Evolutionary conservation across 92 coral and sea anemone species (phyloP).

Genomic region (Actinernus sp.): DNA sequence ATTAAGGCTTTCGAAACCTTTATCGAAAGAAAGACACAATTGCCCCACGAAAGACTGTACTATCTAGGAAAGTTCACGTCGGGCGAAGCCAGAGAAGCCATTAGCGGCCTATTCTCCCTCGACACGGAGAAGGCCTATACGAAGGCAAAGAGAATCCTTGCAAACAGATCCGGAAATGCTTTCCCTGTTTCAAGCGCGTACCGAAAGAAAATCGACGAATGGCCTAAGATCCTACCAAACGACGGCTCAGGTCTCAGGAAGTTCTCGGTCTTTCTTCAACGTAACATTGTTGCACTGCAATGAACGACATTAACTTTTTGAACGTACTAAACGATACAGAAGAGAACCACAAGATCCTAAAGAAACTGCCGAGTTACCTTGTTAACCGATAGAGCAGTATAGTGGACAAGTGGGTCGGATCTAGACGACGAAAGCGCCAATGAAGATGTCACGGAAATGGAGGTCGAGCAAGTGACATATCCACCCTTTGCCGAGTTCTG

Average conservation of each 20-base stretch:
- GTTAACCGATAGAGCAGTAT: constrained; percentile 11
- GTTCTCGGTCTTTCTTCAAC: constrained; percentile 46
- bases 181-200: constrained; percentile 31
- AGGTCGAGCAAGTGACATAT: not conserved
- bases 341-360: constrained; percentile 8
- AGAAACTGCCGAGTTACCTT: constrained; percentile 18
- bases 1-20: constrained; percentile 31
- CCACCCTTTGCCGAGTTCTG: constrained; percentile 48
- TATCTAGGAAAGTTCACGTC: constrained; percentile 35
- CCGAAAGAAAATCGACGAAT: constrained; percentile 38
- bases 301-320: not conserved
- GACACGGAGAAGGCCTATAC: constrained; percentile 10
- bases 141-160: too few relatives aligned
- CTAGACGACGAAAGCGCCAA: not conserved
- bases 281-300: not conserved
- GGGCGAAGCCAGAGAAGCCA: constrained; percentile 33
- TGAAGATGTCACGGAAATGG: too few relatives aligned
- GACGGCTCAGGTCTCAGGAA: constrained; percentile 3
- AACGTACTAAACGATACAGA: too few relatives aligned
- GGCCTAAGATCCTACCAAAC: too few relatives aligned
- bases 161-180: constrained; percentile 20
- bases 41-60: constrained; percentile 19
- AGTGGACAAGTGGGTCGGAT: constrained; percentile 16
- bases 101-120: constrained; percentile 16
- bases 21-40: constrained; percentile 13